Conservation (phyloP, 2,888 invertebrate species). For the Chrysolina oricalcia region DNA sequence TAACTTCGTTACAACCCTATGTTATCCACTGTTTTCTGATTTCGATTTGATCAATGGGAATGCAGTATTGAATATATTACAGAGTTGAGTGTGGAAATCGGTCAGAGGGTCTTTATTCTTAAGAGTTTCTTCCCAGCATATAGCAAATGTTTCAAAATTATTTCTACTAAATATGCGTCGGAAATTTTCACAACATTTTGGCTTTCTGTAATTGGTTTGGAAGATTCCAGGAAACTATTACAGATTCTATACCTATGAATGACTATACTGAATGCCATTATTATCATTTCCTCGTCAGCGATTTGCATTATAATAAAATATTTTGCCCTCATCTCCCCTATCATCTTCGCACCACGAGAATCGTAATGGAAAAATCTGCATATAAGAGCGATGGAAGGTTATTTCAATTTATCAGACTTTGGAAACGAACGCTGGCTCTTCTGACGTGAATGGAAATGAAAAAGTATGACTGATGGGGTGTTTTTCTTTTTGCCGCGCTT, state of each 20-base stretch:
- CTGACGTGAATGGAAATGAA: conserved; percentile 49
- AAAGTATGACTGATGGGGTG: conserved; percentile 48
- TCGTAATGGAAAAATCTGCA: conserved; percentile 50
- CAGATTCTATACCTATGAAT: neutral
- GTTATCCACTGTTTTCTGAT: too few species aligned
- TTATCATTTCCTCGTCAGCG: neutral
- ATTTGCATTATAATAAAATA: neutral
- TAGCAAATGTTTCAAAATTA: too few species aligned
- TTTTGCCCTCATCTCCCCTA: neutral
- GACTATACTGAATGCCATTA: neutral
- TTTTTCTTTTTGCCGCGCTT: conserved; percentile 39
- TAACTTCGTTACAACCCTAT: too few species aligned
- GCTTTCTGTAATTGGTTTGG: too few species aligned
- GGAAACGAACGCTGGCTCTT: conserved; percentile 41
- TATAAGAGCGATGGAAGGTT: conserved; percentile 48
- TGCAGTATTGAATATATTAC: too few species aligned
- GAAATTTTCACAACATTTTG: too few species aligned
- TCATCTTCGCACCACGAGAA: conserved; percentile 28
- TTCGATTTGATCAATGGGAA: too few species aligned
- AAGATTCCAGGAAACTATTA: too few species aligned
- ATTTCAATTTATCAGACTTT: conserved; percentile 52
- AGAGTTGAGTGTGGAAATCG: too few species aligned
- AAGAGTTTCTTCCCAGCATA: too few species aligned
- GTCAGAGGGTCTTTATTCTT: too few species aligned
- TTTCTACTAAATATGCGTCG: too few species aligned